Evolutionary conservation across 2,888 invertebrate genomes (phyloP).

Genomic region (Anarsia innoxiella): DNA sequence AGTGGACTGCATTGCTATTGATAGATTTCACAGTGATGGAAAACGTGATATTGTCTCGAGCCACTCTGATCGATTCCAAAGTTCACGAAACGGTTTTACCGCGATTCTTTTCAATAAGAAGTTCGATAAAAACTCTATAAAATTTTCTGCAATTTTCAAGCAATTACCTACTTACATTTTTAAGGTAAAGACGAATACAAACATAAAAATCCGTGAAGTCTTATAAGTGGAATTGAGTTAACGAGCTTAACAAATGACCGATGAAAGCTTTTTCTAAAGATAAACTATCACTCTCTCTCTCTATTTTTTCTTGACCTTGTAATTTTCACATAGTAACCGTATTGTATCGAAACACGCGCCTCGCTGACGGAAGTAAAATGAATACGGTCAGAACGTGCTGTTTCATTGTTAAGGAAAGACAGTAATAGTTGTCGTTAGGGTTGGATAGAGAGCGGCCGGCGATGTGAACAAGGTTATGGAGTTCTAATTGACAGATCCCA

Average conservation of each 20-base stretch:
- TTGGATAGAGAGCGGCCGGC: constrained; percentile 31
- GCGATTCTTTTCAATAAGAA: no score
- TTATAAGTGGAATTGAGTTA: constrained; percentile 38
- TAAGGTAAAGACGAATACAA: no score
- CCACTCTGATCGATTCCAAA: constrained; percentile 40
- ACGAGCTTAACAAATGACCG: constrained; percentile 26
- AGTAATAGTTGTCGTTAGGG: constrained; percentile 38
- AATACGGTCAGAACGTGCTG: constrained; percentile 17
- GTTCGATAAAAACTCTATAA: no score
- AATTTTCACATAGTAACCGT: constrained; percentile 18
- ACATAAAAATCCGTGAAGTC: constrained; percentile 38
- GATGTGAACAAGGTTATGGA: constrained; percentile 57
- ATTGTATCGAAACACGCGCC: constrained; percentile 18
- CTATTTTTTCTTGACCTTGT: constrained; percentile 31
- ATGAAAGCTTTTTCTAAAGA: constrained; percentile 23
- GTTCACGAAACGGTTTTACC: constrained; percentile 41
- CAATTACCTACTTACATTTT: no score
- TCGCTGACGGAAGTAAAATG: constrained; percentile 20
- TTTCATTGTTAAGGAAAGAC: constrained; percentile 21
- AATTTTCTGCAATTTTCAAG: no score
- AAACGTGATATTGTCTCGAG: constrained; percentile 60
- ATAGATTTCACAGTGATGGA: constrained; percentile 55
- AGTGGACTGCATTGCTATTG: constrained; percentile 49
- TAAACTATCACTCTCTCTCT: constrained; percentile 23
- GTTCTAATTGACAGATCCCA: constrained; percentile 62